phyloP scores from a whole-genome alignment of 2,888 invertebrate species.

The Parasteatoda lunata region DNA sequence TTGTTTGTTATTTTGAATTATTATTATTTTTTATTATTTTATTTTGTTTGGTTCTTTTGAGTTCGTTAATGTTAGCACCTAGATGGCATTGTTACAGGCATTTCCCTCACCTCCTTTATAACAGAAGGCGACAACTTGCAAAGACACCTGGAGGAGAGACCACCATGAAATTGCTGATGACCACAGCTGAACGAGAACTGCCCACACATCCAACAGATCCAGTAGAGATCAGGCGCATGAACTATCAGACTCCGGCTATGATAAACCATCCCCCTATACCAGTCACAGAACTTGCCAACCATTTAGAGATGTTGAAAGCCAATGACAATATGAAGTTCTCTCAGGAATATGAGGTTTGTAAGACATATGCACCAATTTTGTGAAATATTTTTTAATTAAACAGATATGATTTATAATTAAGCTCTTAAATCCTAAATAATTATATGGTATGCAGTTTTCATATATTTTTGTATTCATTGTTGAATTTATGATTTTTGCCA shows the following conservation, averaged over 20 bases:
- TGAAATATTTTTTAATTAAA: no score
- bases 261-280: constrained; percentile 98
- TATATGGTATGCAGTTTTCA: no score
- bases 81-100: constrained; percentile 64
- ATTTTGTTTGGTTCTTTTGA: constrained; percentile 42
- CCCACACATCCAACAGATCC: constrained; percentile 80
- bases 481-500: no score
- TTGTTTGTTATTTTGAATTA: constrained; percentile 46
- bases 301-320: constrained; percentile 95
- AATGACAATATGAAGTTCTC: constrained; percentile 98
- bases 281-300: constrained; percentile 92
- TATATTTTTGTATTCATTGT: no score
- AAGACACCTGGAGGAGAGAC: constrained; percentile 70
- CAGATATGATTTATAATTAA: no score
- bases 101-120: constrained; percentile 52
- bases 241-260: constrained; percentile 98
- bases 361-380: not conserved
- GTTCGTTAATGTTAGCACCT: constrained; percentile 36
- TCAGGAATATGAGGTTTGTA: constrained; percentile 87
- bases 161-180: constrained; percentile 70
- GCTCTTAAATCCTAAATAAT: no score
- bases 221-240: constrained; percentile 94
- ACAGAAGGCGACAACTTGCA: constrained; percentile 63
- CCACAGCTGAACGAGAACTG: constrained; percentile 63
- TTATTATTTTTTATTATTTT: constrained; percentile 25